phyloP scores from a whole-genome alignment of 2,888 invertebrate species.

The Macrophya alboannulata region DNA sequence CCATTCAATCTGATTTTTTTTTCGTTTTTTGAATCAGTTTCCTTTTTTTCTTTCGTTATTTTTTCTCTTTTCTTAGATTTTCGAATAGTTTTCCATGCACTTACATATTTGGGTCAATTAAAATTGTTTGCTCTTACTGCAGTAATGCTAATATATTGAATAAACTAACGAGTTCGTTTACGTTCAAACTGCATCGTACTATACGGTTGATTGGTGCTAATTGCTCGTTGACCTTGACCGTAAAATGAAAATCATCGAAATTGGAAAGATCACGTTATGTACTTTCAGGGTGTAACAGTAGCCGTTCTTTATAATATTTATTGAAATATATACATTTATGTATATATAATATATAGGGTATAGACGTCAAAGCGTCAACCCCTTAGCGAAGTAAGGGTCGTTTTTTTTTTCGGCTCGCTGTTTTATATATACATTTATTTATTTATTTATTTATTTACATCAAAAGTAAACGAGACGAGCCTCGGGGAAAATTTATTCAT shows the following conservation, averaged over 20 bases:
- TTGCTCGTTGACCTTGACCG: conserved; percentile 38
- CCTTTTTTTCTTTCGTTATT: neutral
- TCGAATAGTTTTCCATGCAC: neutral
- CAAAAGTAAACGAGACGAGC: neutral
- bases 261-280: neutral
- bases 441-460: neutral
- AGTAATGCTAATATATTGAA: neutral
- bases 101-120: neutral
- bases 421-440: neutral
- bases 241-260: neutral
- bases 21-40: neutral
- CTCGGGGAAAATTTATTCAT: neutral
- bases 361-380: neutral
- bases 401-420: neutral
- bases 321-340: neutral
- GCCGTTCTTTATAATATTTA: neutral
- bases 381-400: neutral
- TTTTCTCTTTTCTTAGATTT: neutral
- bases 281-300: neutral
- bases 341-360: neutral
- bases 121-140: neutral
- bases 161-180: neutral
- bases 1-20: neutral
- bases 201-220: conserved; percentile 38
- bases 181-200: neutral